Evolutionary conservation across 2,888 invertebrate genomes (phyloP), one percentile per base, ranked within the genome.

Genomic region (Apodemia zela): DNA sequence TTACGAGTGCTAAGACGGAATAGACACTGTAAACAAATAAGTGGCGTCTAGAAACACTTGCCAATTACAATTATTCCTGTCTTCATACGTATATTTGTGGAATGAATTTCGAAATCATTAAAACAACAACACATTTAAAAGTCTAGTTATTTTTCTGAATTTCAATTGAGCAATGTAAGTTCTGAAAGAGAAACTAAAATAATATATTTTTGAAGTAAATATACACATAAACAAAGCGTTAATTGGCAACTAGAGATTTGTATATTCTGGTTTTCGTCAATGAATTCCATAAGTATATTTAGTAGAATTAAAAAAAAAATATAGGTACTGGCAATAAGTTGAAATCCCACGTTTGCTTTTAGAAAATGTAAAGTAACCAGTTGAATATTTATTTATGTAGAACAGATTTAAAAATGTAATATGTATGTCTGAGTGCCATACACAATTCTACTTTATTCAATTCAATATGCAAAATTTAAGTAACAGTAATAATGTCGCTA

Each of bases 231-330:
- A 51, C 11, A 51, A 13, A 18, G 51, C 15, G 11, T 4, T 8
- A 51, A 51, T 51, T 18, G 13, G 18, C 21, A 18, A 21, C 21
- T 51, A 51, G 13, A 18, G 11, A 11, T 13, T 11, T 21, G 51
- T 51, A 13, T 51, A 18, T 38, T 51, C 51, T 51, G 51, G 51
- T 51, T 51, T 51, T 51, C 51, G 18, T 51, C 51, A 51, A 11
- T 51, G 51, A 11, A 21, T 51, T 51, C 4, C 3, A 21, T 21
- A 51, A 51, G 51, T 21, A 51, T 51, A 51, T 51, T 6, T 21
- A 51, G 10, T 21, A 15, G 13, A 13, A 38, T 38, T 38, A 51
- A 21, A 51, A 18, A 5, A 11, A 18, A 51, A 51, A 49, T 49
- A 18, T 49, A 21, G 4, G 5, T 29, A 17, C 21, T 51, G 10